These are phyloP conservation scores for Orientallactaga sibirica DNA, from an alignment of 2,797 vertebrate species.

Conservation along the genomic window DNA sequence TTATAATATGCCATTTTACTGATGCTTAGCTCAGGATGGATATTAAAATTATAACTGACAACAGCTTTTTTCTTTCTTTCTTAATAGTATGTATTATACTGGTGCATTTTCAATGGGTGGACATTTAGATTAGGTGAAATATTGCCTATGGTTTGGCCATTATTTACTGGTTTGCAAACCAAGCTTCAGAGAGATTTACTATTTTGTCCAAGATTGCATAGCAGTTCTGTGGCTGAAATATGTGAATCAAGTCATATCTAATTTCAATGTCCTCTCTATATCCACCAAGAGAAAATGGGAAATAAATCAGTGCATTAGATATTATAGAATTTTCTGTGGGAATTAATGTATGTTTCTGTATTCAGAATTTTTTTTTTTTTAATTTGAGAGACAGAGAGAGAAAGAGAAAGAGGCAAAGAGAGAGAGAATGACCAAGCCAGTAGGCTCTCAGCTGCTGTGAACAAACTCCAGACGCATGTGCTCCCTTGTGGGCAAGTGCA, in stretches of 20 bases:
- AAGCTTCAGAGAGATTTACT: slow-evolving; percentile 34
- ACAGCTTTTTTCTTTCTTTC: neutral
- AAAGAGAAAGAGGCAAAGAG: no score
- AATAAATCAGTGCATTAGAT: slow-evolving; percentile 26
- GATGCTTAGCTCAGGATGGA: neutral
- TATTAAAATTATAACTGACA: neutral
- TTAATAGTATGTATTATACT: neutral
- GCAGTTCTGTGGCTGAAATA: neutral
- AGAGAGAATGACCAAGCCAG: no score
- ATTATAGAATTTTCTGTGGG: neutral
- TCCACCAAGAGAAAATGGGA: slow-evolving; percentile 7
- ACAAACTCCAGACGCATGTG: no score
- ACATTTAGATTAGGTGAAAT: slow-evolving; percentile 4
- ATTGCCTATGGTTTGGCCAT: neutral
- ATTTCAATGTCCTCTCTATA: slow-evolving; percentile 51
- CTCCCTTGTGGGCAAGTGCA: no score
- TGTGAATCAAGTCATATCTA: slow-evolving; percentile 2
- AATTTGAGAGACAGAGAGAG: no score
- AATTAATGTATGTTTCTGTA: neutral
- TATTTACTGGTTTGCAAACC: slow-evolving; percentile 42
- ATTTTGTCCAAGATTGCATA: slow-evolving; percentile 15
- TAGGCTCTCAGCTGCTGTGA: no score
- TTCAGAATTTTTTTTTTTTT: neutral
- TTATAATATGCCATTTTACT: neutral
- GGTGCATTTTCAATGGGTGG: neutral